Evolutionary conservation across 2,888 invertebrate genomes (phyloP), one percentile per base, ranked within the genome.

Genomic region (Ormyrus rosae): DNA sequence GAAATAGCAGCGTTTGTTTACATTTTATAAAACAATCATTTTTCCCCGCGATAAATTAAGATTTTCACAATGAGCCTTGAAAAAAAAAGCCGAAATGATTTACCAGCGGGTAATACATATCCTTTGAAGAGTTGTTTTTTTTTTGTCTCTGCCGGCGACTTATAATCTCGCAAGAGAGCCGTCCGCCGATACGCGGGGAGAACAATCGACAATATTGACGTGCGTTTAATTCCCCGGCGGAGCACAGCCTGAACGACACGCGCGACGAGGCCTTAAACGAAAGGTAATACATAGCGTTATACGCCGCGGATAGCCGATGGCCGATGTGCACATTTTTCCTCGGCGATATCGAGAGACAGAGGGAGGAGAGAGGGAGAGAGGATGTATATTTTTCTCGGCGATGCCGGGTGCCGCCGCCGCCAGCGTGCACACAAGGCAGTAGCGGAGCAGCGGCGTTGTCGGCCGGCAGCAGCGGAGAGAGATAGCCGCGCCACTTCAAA

Each of bases 401-500:
- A 71, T 61, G 71, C 75, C 63, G 68, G 34, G 34, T 6, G n/a
- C 13, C 19, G 34, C 11, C 11, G 8, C 51, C 51, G 51, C 9
- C 11, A 56, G 46, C n/a, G 46, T 34, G 2, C 2, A 34, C 34
- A 60, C 19, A 60, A 63, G 63, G 64, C n/a, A 63, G 46, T 45
- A 48, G 64, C n/a, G 7, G 13, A 60, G 60, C 34, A 60, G 46
- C 5, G 34, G 8, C 10, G 48, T 34, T 19, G 34, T 34, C 34
- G 19, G 60, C 6, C 60, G 60, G 60, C 60, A 34, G 34, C 19
- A 6, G 6, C 60, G 34, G 56, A 34, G n/a, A 45, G 60, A 73
- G 58, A 68, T 53, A 56, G 56, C 48, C 68, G 63, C 56, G 51
- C 61, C 68, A 81, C 81, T 76, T 81, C 81, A 81, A 81, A 81